Evolutionary conservation across 2,888 invertebrate genomes (phyloP).

Genomic region (Diachrysia chrysitis): DNA sequence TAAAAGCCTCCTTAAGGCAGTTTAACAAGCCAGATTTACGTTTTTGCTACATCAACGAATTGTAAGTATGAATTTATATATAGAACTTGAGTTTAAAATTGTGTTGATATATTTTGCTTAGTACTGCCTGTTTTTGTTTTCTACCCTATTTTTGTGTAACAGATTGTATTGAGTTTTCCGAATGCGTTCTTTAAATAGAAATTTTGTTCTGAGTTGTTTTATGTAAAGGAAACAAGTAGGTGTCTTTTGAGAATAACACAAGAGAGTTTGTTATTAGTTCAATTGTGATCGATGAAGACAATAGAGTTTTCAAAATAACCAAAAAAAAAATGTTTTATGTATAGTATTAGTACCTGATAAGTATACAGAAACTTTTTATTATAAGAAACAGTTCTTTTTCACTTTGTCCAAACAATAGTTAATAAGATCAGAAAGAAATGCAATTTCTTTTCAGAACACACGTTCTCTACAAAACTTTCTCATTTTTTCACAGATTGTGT

Average conservation of each 20-base stretch:
- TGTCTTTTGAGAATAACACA: not conserved
- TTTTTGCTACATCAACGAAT: constrained; percentile 38
- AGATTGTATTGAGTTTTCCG: constrained; percentile 41
- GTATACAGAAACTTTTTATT: too few species aligned
- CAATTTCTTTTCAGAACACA: constrained; percentile 31
- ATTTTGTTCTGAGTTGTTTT: constrained; percentile 40
- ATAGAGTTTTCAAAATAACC: not conserved
- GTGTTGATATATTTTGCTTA: constrained; percentile 24
- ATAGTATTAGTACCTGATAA: too few species aligned
- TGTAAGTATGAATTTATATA: constrained; percentile 28
- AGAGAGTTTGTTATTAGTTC: constrained; percentile 2
- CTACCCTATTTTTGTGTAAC: constrained; percentile 36
- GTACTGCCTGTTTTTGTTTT: constrained; percentile 40
- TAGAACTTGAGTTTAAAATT: constrained; percentile 19
- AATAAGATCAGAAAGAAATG: constrained; percentile 19
- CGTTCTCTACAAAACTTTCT: constrained; percentile 36
- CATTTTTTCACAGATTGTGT: constrained; percentile 46
- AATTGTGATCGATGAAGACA: not conserved
- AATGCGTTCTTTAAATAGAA: constrained; percentile 30
- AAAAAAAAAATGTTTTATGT: not conserved
- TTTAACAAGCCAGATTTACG: constrained; percentile 33
- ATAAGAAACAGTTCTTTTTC: not conserved
- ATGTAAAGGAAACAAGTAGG: constrained; percentile 13
- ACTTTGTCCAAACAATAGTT: not conserved
- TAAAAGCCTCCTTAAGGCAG: constrained; percentile 46